Evolutionary conservation across 2,888 invertebrate species (phyloP).

Genomic region (Spodoptera littoralis): DNA sequence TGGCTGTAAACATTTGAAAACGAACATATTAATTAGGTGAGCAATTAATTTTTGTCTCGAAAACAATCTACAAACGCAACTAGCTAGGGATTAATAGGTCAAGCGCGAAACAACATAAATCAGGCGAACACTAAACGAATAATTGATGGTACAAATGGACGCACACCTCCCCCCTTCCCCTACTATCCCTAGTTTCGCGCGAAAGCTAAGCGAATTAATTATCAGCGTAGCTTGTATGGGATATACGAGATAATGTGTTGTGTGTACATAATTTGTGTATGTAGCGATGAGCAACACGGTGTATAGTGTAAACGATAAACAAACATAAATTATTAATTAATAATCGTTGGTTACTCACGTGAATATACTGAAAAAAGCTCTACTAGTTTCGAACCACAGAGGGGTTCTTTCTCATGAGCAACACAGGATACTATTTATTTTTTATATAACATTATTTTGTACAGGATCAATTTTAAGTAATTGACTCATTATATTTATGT

Average conservation of each 20-base stretch:
- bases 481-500: no score
- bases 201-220: conserved; percentile 73
- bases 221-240: conserved; percentile 50
- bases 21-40: conserved; percentile 45
- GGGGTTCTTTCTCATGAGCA: no score
- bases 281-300: background rate
- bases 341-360: no score
- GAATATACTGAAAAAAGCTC: no score
- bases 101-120: conserved; percentile 70
- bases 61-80: conserved; percentile 61
- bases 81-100: conserved; percentile 71
- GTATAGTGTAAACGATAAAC: background rate
- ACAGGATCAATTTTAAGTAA: no score
- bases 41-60: conserved; percentile 62
- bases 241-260: conserved; percentile 41
- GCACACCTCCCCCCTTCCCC: conserved; percentile 40
- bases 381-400: no score
- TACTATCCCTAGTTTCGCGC: conserved; percentile 38
- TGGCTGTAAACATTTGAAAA: conserved; percentile 10
- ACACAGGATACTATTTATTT: no score
- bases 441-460: no score
- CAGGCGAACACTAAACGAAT: conserved; percentile 74
- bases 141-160: conserved; percentile 81
- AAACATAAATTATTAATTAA: no score
- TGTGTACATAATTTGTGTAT: conserved; percentile 11